These are phyloP conservation scores for Ctenomys sociabilis DNA, from an alignment of 2,113 vertebrate species.

Conservation along the genomic window DNA sequence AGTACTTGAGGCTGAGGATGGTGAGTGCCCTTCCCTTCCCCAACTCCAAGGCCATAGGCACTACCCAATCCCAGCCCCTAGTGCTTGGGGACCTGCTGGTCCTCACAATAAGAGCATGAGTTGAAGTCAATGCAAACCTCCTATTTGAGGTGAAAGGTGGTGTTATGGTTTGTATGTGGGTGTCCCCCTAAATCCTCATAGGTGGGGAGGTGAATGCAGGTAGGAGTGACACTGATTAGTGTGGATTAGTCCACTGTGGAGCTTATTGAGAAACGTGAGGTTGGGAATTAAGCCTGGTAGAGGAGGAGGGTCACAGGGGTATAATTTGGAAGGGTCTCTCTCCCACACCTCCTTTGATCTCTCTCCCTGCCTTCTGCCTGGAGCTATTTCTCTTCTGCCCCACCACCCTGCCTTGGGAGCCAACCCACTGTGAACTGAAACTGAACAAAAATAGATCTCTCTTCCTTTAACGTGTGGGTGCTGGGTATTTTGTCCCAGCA, in stretches of 20 bases:
- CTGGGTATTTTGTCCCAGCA: neutral
- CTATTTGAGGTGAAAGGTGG: neutral
- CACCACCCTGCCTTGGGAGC: neutral
- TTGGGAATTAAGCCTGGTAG: neutral
- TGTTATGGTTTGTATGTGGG: neutral
- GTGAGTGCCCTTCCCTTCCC: neutral
- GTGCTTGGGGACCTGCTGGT: neutral
- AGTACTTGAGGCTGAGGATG: conserved; percentile 53
- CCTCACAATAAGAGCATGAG: neutral
- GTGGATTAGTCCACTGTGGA: neutral
- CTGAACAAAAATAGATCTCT: neutral
- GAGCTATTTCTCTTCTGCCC: neutral
- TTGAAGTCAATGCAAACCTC: neutral
- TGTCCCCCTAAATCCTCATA: neutral
- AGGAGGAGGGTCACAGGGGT: neutral
- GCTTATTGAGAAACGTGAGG: neutral
- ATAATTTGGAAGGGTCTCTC: neutral
- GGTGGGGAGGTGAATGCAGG: neutral
- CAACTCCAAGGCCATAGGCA: neutral
- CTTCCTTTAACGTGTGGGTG: neutral
- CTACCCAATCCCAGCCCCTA: neutral
- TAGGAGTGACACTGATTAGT: neutral
- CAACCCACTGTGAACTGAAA: neutral
- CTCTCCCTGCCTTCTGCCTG: neutral
- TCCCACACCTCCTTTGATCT: neutral